phyloP scores from a whole-genome alignment of 2,888 invertebrate species.

The Auanema sp. region DNA sequence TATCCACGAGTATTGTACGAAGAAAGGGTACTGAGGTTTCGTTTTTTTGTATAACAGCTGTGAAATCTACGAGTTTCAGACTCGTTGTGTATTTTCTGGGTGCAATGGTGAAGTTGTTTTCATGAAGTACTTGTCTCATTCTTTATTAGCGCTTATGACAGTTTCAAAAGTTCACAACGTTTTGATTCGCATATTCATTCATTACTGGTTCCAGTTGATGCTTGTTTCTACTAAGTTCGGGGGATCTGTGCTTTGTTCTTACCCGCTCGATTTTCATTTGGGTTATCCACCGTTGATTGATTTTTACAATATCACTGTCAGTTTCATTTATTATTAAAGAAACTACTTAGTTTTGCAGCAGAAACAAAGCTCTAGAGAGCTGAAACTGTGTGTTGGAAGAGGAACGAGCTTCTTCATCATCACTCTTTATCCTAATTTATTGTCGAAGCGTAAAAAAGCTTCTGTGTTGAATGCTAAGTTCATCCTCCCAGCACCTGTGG shows the following conservation, averaged over 20 bases:
- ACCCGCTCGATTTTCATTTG: conserved; percentile 64
- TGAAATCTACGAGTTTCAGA: conserved; percentile 71
- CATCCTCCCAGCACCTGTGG: too few relatives aligned
- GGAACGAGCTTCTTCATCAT: conserved; percentile 19
- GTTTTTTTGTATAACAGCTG: conserved; percentile 81
- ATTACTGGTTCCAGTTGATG: conserved; percentile 23
- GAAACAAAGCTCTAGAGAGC: conserved; percentile 11
- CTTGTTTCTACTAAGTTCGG: conserved; percentile 35
- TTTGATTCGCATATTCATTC: neutral
- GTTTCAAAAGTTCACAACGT: conserved; percentile 40
- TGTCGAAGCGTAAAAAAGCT: too few relatives aligned
- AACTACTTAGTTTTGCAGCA: neutral
- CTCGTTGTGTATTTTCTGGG: conserved; percentile 92
- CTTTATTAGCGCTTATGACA: conserved; percentile 50
- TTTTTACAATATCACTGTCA: conserved; percentile 75
- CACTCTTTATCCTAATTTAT: too few relatives aligned
- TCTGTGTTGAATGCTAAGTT: too few relatives aligned
- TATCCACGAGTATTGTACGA: conserved; percentile 21
- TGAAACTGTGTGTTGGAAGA: conserved; percentile 22
- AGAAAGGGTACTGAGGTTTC: neutral
- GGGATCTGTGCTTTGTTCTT: conserved; percentile 35
- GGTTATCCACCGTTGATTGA: conserved; percentile 84
- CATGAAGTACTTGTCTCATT: conserved; percentile 35
- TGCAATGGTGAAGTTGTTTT: conserved; percentile 77
- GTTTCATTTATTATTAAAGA: neutral